Base-by-base conservation (phyloP, 2,113 vertebrate genomes). In the Sakesphorus luctuosus region DNA sequence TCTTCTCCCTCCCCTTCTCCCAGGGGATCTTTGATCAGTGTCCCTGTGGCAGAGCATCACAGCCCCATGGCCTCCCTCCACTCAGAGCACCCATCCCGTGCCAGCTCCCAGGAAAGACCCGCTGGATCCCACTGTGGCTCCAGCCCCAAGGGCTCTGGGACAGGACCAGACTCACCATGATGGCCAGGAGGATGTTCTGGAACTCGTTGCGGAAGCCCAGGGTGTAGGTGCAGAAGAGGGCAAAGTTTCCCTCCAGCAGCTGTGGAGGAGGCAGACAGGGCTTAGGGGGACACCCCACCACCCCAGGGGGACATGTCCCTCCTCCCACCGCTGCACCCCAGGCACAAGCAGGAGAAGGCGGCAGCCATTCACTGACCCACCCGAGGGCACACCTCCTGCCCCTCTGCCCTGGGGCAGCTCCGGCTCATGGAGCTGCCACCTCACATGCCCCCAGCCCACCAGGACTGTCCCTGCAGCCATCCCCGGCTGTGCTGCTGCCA, bases 191-290 rank as follows among this genome's bases (percentile, higher is more conserved):
- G 47, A 99, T 98, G 92, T 99, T 99, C 97, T 99, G 99, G 94
- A 99, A 99, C 81, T 99, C 98, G 0, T 99, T 98, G 59, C 98
- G 98, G 92, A 99, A 99, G 75, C 98, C 99, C 62, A 99, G 96
- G 26, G 99, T 98, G n/a, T 99, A 98, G 63, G 98, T 99, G 91
- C 99, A 98, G 97, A 99, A 99, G 58, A 99, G 98, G 21, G 99
- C 99, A n/a, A 99, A 99, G 97, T 99, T 99, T 36, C 99, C 99
- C 35, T 99, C 99, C 84, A 99, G 97, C 28, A 99, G 98, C 99
- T 99, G 97, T 4, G 29, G 33, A 53, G 11, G 65, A 93, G 92
- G 11, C 26, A 43, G 29, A 1, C 6, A 3, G n/a, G 2, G 7
- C 25, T 43, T 2, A 33, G 10, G 43, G 43, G 49, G 13, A 43